Conservation (phyloP, 1,140 invertebrate species). For the Eubasilissa regina region DNA sequence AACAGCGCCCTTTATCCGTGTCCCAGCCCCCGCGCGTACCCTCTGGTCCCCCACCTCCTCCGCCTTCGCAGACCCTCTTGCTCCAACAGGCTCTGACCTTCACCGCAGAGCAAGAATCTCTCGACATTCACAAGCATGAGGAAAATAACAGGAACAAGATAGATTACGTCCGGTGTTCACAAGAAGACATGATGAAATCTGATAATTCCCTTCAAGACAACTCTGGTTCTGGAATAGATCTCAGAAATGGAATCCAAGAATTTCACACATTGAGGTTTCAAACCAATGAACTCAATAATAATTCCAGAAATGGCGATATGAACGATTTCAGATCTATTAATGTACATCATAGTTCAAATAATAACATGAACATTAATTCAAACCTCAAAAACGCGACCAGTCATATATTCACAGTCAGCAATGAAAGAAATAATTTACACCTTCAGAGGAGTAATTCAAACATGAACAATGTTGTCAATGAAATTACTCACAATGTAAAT, state of each 20-base stretch:
- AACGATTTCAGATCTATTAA: constrained; percentile 46
- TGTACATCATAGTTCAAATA: constrained; percentile 38
- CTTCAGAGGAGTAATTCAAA: constrained; percentile 38
- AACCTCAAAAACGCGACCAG: constrained; percentile 50
- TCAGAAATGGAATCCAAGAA: constrained; percentile 57
- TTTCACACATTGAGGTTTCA: constrained; percentile 52
- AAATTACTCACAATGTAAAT: constrained; percentile 54
- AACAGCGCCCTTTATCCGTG: constrained; percentile 46
- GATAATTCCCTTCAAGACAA: constrained; percentile 46
- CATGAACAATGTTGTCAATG: constrained; percentile 44
- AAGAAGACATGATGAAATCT: constrained; percentile 42
- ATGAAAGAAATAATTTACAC: constrained; percentile 46
- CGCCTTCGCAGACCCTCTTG: constrained; percentile 43
- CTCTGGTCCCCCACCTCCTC: constrained; percentile 29
- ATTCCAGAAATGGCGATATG: constrained; percentile 54
- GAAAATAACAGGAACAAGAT: constrained; percentile 44
- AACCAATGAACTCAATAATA: constrained; percentile 50
- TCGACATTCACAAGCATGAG: constrained; percentile 25
- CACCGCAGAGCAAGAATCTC: constrained; percentile 44
- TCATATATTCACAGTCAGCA: constrained; percentile 50
- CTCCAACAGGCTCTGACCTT: constrained; percentile 53
- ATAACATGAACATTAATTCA: constrained; percentile 44
- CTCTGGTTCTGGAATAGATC: constrained; percentile 50
- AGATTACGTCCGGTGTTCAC: constrained; percentile 50
- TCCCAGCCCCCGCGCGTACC: constrained; percentile 46